These are phyloP conservation scores for Ctenosaura bakeri DNA, from an alignment of 2,797 vertebrate species.

Conservation along the genomic window DNA sequence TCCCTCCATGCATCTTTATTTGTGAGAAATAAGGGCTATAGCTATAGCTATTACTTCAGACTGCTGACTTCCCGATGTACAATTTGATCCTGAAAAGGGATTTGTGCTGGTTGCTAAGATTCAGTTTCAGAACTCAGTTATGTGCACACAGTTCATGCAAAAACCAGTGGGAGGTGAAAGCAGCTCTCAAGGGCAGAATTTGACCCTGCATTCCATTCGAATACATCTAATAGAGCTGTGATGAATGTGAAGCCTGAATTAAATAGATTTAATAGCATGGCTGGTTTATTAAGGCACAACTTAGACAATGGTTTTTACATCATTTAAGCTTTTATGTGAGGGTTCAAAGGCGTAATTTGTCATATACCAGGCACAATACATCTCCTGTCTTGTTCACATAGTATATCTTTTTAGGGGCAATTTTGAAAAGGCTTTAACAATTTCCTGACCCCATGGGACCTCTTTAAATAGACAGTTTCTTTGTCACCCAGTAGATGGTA, in stretches of 20 bases:
- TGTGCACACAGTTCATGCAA: constrained; percentile 19
- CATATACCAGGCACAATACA: constrained; percentile 55
- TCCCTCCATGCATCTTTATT: neutral
- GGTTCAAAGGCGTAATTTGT: constrained; percentile 62
- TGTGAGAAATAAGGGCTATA: neutral
- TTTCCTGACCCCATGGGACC: constrained; percentile 49
- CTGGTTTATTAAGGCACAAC: constrained; percentile 19
- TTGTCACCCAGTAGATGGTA: constrained; percentile 20
- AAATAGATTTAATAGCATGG: neutral
- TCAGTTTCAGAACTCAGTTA: neutral
- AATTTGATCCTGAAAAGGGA: constrained; percentile 26
- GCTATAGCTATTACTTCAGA: constrained; percentile 3
- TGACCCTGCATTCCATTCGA: constrained; percentile 63
- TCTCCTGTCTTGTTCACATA: constrained; percentile 63
- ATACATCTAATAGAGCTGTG: constrained; percentile 45
- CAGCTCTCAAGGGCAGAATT: constrained; percentile 33
- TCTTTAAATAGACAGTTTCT: constrained; percentile 45
- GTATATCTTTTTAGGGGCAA: constrained; percentile 43
- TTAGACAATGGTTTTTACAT: constrained; percentile 44
- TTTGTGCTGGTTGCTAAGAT: neutral
- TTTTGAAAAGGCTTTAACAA: constrained; percentile 60
- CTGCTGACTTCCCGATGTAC: constrained; percentile 32
- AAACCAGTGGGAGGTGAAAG: neutral
- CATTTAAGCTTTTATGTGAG: constrained; percentile 42
- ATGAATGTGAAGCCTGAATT: constrained; percentile 50